Evolutionary conservation across 2,113 vertebrate species (phyloP).

Genomic region (Centropus unirufus): DNA sequence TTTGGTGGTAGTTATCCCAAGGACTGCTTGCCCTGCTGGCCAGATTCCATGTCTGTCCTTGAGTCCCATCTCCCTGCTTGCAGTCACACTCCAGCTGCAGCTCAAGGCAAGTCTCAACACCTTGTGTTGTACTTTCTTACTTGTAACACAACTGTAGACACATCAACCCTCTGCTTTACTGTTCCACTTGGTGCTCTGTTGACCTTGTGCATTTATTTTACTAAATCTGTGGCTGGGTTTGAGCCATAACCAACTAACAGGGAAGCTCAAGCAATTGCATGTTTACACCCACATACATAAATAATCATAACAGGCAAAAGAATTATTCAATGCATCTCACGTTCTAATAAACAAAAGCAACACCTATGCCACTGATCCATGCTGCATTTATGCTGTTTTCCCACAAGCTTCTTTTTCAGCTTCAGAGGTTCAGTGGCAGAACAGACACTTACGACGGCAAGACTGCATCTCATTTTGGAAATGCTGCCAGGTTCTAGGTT

Average conservation of each 20-base stretch:
- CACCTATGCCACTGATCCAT: not conserved
- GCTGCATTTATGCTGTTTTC: not conserved
- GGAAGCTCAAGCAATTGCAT: not conserved
- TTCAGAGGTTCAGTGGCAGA: not conserved
- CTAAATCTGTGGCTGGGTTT: not conserved
- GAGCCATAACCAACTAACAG: not conserved
- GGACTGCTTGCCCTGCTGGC: fast-evolving
- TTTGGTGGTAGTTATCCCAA: not conserved
- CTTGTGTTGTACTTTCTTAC: not conserved
- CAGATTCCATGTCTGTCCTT: not conserved
- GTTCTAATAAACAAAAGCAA: not conserved
- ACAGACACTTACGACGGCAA: not conserved
- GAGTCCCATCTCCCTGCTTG: not conserved
- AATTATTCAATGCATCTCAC: not conserved
- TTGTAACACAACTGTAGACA: not conserved
- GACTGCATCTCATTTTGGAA: not conserved
- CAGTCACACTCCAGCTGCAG: not conserved
- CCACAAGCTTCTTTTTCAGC: not conserved
- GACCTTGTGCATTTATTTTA: not conserved
- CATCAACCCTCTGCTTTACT: not conserved
- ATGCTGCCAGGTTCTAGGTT: not conserved
- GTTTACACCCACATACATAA: not conserved
- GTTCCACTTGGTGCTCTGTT: not conserved
- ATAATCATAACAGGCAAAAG: not conserved
- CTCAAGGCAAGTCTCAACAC: fast-evolving